A percentile compares a stretch with the other conserved stretches of the same genome.
phyloP scores from a whole-genome alignment of 2,113 vertebrate genomes.

The Coturnix japonica region DNA sequence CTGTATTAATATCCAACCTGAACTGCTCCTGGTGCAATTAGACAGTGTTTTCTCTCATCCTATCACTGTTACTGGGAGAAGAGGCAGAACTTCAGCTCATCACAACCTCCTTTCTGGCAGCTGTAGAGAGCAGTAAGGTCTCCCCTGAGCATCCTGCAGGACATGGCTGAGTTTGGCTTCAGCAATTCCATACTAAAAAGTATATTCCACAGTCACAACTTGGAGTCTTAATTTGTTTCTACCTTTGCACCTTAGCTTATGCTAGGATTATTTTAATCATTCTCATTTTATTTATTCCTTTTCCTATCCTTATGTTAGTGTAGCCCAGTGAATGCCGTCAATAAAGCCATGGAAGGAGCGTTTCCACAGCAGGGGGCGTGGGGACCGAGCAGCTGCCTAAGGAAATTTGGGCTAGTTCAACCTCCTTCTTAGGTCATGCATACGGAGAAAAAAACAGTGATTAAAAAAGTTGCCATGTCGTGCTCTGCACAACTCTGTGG shows the following conservation, averaged over 20 bases:
- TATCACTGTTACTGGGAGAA: no score
- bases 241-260: not conserved
- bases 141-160: not conserved
- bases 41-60: no score
- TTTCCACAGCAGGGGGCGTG: accelerated
- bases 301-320: no score
- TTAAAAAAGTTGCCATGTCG: not conserved
- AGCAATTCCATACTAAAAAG: not conserved
- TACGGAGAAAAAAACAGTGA: not conserved
- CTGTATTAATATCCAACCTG: no score
- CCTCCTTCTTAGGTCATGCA: not conserved
- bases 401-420: not conserved
- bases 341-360: not conserved
- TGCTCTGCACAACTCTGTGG: no score
- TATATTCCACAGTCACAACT: not conserved
- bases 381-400: not conserved
- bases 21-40: no score
- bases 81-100: no score
- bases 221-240: not conserved
- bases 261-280: not conserved
- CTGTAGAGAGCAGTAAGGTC: no score
- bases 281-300: not conserved
- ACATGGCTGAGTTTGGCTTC: not conserved
- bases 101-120: no score
- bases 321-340: not conserved